Base-by-base conservation (phyloP, 1,140 invertebrate species). In the Diorhabda carinulata region DNA sequence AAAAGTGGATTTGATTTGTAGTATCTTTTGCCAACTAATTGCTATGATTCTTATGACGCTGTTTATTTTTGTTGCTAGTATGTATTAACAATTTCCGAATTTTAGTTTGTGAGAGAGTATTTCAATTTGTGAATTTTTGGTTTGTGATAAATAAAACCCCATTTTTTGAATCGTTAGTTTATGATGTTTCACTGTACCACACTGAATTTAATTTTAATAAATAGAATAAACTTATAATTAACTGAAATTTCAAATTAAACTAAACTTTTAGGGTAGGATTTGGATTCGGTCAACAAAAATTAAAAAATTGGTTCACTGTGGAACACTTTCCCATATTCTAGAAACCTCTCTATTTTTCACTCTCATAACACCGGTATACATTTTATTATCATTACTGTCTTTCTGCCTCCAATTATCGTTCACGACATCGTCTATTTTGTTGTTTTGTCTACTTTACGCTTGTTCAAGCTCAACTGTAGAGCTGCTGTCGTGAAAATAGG, bases 131-230 rank as follows among this genome's bases (percentile, higher is more conserved):
- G 7, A 40, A 2, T 61, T 61, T 61, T 40, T 25, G 25, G 10
- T 3, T 61, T 42, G 10, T 61, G 10, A 42, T 4, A 42, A 61
- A 61, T 61, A 61, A 5, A 61, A 25, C n/a, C 10, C 42, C 41
- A 42, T 40, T 42, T 7, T 61, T 61, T 25, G 10, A 25, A 40
- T 61, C 8, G 42, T 61, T 61, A 25, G 10, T 61, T 40, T 40
- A 61, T 61, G 59, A 8, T 61, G 59, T 61, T 61, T 61, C 59
- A 61, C n/a, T 61, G 10, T 61, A 61, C 59, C 59, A 9, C 57
- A 59, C 57, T 61, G 41, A 7, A 25, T 25, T 25, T 25, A 25
- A 25, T 25, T 61, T 25, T 3, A 59, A 59, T 10, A 6, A 9
- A 9, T 52, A 5, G 9, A 52, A 52, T 9, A 52, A 52, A 52